These are phyloP conservation scores for Scortum barcoo DNA, from an alignment of 2,113 vertebrate genomes.

Conservation along the genomic window DNA sequence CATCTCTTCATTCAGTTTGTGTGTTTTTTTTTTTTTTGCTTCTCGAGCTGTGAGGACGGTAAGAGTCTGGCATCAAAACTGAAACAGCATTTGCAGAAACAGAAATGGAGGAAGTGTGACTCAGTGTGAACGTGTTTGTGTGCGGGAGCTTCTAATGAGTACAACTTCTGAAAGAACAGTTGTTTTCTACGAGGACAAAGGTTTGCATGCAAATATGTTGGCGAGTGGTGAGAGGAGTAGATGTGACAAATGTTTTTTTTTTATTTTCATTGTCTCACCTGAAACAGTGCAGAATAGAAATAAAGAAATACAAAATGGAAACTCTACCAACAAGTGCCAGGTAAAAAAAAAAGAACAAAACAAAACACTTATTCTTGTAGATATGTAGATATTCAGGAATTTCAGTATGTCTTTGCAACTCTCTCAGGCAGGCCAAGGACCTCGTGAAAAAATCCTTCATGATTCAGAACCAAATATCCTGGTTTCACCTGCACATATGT, in stretches of 20 bases:
- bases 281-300: neutral
- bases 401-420: neutral
- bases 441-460: neutral
- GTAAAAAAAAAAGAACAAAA: too few relatives aligned
- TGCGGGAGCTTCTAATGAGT: constrained; percentile 8
- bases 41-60: neutral
- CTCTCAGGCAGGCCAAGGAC: too few relatives aligned
- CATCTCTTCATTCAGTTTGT: constrained; percentile 53
- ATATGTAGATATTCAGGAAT: too few relatives aligned
- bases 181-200: constrained; percentile 14
- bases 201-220: constrained; percentile 34
- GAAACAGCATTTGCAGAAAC: constrained; percentile 13
- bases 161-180: constrained; percentile 32
- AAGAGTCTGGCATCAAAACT: constrained; percentile 5
- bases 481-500: neutral
- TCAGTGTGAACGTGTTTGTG: constrained; percentile 43
- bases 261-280: neutral
- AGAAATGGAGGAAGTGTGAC: constrained; percentile 38
- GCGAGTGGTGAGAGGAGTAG: neutral
- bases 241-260: neutral
- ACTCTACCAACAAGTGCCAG: neutral
- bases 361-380: too few relatives aligned
- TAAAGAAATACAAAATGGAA: neutral
- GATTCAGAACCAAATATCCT: neutral
- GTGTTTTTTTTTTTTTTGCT: constrained; percentile 8